These are phyloP conservation scores for Bombyx mori DNA, from an alignment of 1,140 invertebrate species.

Conservation along the genomic window DNA sequence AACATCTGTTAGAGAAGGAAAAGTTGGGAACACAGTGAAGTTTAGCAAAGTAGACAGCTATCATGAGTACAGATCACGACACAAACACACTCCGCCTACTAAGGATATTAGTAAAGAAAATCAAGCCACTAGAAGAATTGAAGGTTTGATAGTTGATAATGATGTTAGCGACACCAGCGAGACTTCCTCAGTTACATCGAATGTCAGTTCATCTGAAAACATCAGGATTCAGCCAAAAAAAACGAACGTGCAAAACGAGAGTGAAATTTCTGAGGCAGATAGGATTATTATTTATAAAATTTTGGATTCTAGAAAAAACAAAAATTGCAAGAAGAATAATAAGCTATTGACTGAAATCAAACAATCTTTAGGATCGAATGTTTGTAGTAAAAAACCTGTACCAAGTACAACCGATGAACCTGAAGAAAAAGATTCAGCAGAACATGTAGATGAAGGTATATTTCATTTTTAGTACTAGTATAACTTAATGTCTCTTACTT, in stretches of 20 bases:
- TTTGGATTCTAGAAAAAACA: constrained; percentile 36
- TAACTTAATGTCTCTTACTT: too few relatives aligned
- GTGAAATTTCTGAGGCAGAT: constrained; percentile 36
- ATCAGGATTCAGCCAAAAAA: constrained; percentile 15
- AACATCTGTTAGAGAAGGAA: constrained; percentile 28
- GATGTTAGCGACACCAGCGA: constrained; percentile 25
- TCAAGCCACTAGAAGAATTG: constrained; percentile 23
- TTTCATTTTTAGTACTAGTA: too few relatives aligned
- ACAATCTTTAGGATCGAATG: constrained; percentile 13
- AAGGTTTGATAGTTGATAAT: constrained; percentile 35
- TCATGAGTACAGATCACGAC: constrained; percentile 56
- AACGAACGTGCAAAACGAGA: constrained; percentile 10
- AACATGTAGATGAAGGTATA: constrained; percentile 37
- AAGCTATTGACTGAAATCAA: constrained; percentile 19
- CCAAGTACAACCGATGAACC: constrained; percentile 7
- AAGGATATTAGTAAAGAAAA: constrained; percentile 33
- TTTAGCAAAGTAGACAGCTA: constrained; percentile 51
- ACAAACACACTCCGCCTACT: constrained; percentile 59
- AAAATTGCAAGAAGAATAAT: constrained; percentile 20
- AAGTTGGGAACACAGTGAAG: constrained; percentile 42
- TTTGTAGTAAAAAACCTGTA: constrained; percentile 14
- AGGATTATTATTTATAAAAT: constrained; percentile 60
- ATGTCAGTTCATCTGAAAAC: constrained; percentile 37
- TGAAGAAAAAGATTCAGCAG: constrained; percentile 21
- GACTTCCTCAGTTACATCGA: constrained; percentile 24